Percentiles rank a stretch among this genome's conserved stretches.
Evolutionary conservation across 2,113 vertebrate species (phyloP).

Genomic region (Myrmecobius fasciatus): DNA sequence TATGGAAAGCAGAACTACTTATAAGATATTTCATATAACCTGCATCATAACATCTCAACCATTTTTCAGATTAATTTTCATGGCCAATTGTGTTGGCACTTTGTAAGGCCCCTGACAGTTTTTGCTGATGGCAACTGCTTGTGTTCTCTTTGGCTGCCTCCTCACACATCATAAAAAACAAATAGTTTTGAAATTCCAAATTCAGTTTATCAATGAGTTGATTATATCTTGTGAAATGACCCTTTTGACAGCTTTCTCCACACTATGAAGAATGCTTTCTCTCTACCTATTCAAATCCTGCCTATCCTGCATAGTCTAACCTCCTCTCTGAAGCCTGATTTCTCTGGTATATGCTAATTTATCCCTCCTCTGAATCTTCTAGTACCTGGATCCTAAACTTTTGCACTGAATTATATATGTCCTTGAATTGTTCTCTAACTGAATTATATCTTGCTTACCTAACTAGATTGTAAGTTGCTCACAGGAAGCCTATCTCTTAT

Average conservation of each 20-base stretch:
- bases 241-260: background rate
- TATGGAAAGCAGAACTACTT: background rate
- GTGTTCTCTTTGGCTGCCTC: background rate
- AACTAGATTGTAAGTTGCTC: background rate
- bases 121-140: background rate
- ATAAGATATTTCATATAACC: background rate
- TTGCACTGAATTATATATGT: slow-evolving; percentile 10
- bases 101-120: background rate
- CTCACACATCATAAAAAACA: slow-evolving; percentile 8
- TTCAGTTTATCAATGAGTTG: background rate
- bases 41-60: background rate
- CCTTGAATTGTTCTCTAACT: background rate
- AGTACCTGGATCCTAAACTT: background rate
- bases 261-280: background rate
- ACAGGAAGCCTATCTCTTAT: background rate
- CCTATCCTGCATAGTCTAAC: background rate
- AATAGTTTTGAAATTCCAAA: background rate
- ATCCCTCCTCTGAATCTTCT: slow-evolving; percentile 15
- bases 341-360: background rate
- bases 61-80: slow-evolving; percentile 9
- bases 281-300: slow-evolving; percentile 21
- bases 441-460: background rate
- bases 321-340: slow-evolving; percentile 24
- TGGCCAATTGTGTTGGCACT: background rate
- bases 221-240: slow-evolving; percentile 7